Evolutionary conservation across 2,113 vertebrate genomes (phyloP), one percentile per base, ranked within the genome.

Genomic region (Conger conger): DNA sequence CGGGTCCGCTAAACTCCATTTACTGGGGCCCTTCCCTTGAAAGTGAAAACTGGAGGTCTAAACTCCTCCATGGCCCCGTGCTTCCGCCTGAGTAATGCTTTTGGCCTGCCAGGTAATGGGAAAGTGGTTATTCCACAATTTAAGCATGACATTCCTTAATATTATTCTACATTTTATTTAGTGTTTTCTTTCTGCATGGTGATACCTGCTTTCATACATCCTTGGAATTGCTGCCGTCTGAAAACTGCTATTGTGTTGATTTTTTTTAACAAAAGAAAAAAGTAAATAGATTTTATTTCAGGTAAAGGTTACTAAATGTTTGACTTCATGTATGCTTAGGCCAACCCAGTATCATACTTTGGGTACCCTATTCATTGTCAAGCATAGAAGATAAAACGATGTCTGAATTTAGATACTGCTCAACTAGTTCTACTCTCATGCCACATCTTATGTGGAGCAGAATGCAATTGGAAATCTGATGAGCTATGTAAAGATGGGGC

Each of bases 1-100:
- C 82, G 73, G 83, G 84, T 84, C 88, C 77, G 84, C 77, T 83
- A 81, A 85, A 79, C 42, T 82, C 73, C 84, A 11, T 81, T 87
- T 89, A 89, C 86, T 79, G 77, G 79, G 78, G 50, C n/a, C 53
- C 33, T 30, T 13, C 50, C 30, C 36, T 23, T 30, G 7, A 42
- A 40, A 36, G 82, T 40, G 40, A 42, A 36, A 83, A 36, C 42
- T 33, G 9, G 15, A 73, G 68, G 68, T 33, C 68, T 73, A 33
- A 73, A 73, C 68, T 63, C 27, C 57, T 73, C n/a, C 33, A 33
- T 33, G 68, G 2, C 63, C 18, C 63, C 63, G 9, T 33, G 63
- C n/a, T 73, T 30, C 27, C 13, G 68, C 11, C 5, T 33, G 68
- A 30, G 68, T 73, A 73, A 73, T 33, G 68, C 27, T 33, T 73